Base-by-base conservation (phyloP, 2,888 invertebrate genomes). In the Stomorhina lunata region DNA sequence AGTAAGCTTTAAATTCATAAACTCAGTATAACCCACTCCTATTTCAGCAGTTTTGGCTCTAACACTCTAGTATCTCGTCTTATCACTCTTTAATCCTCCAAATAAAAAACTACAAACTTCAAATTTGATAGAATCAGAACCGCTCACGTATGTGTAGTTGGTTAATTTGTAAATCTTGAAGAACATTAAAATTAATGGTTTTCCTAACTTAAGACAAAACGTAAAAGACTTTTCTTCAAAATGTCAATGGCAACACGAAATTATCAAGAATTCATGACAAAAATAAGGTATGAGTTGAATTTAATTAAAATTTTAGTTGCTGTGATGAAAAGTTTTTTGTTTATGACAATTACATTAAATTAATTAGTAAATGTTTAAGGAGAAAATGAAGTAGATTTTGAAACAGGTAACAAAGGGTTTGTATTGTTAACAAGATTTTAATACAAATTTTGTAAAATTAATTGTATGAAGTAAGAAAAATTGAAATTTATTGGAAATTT, bases 271-370 rank as follows among this genome's bases (percentile, higher is more conserved):
- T n/a, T n/a, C n/a, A n/a, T 20, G 12, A 34, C 3, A 20, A 4
- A 17, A 22, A 34, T 34, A 20, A 34, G 34, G 20, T 17, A 3
- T 9, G 29, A 17, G 17, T 29, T 9, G 29, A 20, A 1, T 57
- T 57, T 57, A 57, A 57, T 57, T 57, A 57, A 57, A 57, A 20
- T 57, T 57, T 17, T 34, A 57, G 32, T 34, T 34, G 34, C 12
- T 57, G 57, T n/a, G 20, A 22, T 12, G 6, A n/a, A n/a, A 17
- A 20, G 17, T 9, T 20, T 17, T 34, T 20, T 57, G 1, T 4
- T 10, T 37, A n/a, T 37, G 12, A 43, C 17, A 17, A 43, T 43
- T 17, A 40, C 17, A 7, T 43, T 1, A 17, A 43, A 6, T 5
- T 43, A 4, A 17, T 43, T 43, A 15, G 12, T 7, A 2, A 9